A percentile compares a stretch with the other conserved stretches of the same genome.
Conservation (phyloP, 2,113 vertebrate genomes). For the Oceanodroma tethys region DNA sequence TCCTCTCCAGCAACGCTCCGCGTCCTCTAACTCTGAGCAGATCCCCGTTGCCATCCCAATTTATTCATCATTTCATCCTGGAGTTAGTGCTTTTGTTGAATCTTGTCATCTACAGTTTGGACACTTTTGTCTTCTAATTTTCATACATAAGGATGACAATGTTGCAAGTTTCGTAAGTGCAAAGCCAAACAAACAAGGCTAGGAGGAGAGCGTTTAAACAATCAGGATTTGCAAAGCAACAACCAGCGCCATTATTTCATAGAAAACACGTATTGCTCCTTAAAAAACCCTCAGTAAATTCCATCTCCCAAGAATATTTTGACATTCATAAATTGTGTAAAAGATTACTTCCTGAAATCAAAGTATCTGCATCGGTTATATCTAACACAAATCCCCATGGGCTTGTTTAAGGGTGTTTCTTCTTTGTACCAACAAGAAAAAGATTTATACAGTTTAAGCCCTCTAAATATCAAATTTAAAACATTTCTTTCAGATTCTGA, state of each 20-base stretch:
- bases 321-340: neutral
- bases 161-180: neutral
- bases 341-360: neutral
- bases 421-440: neutral
- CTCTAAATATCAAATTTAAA: neutral
- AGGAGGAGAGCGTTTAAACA: neutral
- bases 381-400: neutral
- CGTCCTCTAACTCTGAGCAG: neutral
- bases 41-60: neutral
- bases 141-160: neutral
- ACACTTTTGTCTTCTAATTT: constrained; percentile 43
- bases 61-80: neutral
- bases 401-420: neutral
- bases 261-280: neutral
- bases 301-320: neutral
- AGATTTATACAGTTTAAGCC: neutral
- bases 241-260: neutral
- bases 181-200: neutral
- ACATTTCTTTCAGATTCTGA: neutral
- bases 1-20: neutral
- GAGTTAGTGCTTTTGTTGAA: neutral
- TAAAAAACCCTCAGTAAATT: neutral
- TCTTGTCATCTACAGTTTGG: constrained; percentile 6
- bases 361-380: neutral
- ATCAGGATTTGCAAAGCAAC: neutral